Conservation (phyloP, 2,797 vertebrate genomes). For the Picus viridis region DNA sequence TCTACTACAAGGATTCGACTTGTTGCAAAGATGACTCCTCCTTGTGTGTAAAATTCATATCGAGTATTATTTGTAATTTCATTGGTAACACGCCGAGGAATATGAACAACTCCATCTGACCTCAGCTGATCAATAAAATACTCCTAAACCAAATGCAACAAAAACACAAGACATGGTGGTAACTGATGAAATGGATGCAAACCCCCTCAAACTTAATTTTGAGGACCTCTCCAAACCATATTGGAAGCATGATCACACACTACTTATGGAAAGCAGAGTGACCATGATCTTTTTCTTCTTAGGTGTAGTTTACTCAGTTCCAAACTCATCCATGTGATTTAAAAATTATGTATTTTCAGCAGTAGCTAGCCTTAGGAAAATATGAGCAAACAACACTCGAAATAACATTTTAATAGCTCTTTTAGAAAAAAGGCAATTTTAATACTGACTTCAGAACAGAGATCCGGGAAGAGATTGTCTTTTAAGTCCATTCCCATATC, state of each 20-base stretch:
- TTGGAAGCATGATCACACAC: background rate
- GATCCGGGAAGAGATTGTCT: background rate
- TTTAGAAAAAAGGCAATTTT: background rate
- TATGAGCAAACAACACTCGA: background rate
- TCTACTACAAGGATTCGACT: slow-evolving; percentile 97
- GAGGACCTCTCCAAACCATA: background rate
- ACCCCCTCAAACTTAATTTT: background rate
- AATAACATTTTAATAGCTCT: background rate
- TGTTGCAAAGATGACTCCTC: slow-evolving; percentile 94
- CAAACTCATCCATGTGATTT: background rate
- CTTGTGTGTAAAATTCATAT: slow-evolving; percentile 90
- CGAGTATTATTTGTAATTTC: slow-evolving; percentile 87
- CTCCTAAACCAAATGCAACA: slow-evolving; percentile 80
- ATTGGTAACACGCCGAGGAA: slow-evolving; percentile 91
- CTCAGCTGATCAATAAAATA: slow-evolving; percentile 92
- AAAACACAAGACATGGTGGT: background rate
- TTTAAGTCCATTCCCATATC: background rate
- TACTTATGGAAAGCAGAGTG: background rate
- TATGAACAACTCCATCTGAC: slow-evolving; percentile 87
- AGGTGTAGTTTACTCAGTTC: background rate
- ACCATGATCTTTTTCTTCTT: background rate
- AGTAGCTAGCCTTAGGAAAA: background rate
- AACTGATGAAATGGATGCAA: background rate
- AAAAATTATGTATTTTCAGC: background rate
- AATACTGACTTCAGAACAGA: background rate